Evolutionary conservation across 2,888 invertebrate genomes (phyloP).

Genomic region (Lasioglossum zephyrum): DNA sequence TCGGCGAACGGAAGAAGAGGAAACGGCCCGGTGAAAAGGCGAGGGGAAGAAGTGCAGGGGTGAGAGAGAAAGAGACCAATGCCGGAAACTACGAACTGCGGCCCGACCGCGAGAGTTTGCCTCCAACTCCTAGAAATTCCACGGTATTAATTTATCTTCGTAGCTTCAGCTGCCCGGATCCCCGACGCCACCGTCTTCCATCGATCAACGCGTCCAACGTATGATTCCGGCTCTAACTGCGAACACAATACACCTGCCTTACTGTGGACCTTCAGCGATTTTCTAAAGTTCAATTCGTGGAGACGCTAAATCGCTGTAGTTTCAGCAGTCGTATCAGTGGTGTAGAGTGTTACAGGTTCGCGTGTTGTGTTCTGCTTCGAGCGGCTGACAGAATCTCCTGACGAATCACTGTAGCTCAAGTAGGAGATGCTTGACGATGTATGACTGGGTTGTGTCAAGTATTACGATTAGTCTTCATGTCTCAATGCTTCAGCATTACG

Average conservation of each 20-base stretch:
- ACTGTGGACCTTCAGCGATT: background rate
- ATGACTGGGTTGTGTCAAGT: background rate
- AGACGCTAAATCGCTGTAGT: too few relatives aligned
- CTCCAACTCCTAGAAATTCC: constrained; percentile 73
- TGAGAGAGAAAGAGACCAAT: background rate
- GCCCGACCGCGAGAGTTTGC: constrained; percentile 70
- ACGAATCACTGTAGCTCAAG: background rate
- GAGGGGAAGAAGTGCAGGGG: constrained; percentile 7
- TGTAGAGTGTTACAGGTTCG: background rate
- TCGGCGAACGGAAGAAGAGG: constrained; percentile 41
- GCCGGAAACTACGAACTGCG: constrained; percentile 46
- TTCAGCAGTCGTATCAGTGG: too few relatives aligned
- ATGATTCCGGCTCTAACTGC: constrained; percentile 56
- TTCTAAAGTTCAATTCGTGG: background rate
- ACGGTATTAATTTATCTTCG: constrained; percentile 78
- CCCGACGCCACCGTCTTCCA: constrained; percentile 51
- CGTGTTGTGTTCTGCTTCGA: background rate
- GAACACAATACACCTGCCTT: background rate
- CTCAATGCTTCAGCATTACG: background rate
- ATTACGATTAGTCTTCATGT: background rate
- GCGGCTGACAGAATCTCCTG: background rate
- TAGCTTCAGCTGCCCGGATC: constrained; percentile 64
- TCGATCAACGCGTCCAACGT: constrained; percentile 70
- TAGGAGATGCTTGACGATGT: background rate
- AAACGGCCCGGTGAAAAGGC: constrained; percentile 6